A percentile compares a stretch with the other conserved stretches of the same genome.
Evolutionary conservation across 2,113 vertebrate species (phyloP).

Genomic region (Colinus virginianus): DNA sequence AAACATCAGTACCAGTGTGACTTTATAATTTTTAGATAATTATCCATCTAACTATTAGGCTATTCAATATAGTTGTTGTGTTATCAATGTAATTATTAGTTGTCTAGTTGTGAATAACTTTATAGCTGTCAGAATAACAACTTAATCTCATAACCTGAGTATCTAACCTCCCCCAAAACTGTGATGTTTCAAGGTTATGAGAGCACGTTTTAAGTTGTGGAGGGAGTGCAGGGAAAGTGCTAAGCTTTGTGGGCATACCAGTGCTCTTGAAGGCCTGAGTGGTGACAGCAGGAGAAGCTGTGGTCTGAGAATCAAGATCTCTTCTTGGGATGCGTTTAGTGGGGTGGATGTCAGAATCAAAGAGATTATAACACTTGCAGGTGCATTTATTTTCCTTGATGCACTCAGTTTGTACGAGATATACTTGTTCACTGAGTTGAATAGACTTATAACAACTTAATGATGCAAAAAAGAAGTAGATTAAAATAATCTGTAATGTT

Average conservation of each 20-base stretch:
- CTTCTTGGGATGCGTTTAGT: neutral
- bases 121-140: too few species aligned
- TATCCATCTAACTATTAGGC: neutral
- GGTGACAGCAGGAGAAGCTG: neutral
- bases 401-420: neutral
- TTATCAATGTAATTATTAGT: neutral
- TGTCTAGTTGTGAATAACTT: neutral
- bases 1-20: neutral
- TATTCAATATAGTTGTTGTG: neutral
- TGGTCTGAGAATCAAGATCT: neutral
- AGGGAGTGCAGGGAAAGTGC: neutral
- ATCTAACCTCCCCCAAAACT: neutral
- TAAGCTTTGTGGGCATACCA: neutral
- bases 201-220: neutral
- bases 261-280: neutral
- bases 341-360: neutral
- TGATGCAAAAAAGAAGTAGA: neutral
- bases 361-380: neutral
- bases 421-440: neutral
- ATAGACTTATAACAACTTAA: neutral
- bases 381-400: neutral
- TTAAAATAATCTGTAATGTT: neutral
- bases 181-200: neutral
- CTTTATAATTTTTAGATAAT: neutral
- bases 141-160: neutral